Conservation (phyloP, 1,140 invertebrate genomes). For the Bathynomus jamesi region DNA sequence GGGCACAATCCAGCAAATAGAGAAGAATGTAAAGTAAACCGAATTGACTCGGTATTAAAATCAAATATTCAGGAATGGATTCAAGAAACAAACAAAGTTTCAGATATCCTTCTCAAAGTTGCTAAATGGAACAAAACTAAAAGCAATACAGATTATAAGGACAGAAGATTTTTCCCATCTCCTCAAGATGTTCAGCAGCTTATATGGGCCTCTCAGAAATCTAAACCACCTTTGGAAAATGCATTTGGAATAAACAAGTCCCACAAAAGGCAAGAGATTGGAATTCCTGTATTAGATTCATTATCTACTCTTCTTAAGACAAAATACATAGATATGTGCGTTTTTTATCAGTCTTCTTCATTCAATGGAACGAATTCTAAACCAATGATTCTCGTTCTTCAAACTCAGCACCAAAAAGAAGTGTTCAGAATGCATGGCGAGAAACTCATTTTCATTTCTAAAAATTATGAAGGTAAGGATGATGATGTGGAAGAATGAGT, state of each 20-base stretch:
- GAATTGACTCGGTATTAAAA: slow-evolving; percentile 15
- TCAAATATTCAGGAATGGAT: slow-evolving; percentile 10
- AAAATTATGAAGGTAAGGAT: slow-evolving; percentile 26
- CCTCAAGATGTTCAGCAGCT: slow-evolving; percentile 21
- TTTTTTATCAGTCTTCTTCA: slow-evolving; percentile 18
- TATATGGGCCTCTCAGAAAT: slow-evolving; percentile 1
- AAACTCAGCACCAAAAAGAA: slow-evolving; percentile 9
- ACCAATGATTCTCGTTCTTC: slow-evolving; percentile 19
- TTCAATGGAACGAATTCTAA: slow-evolving; percentile 13
- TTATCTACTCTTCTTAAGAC: slow-evolving; percentile 7
- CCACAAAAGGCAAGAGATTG: slow-evolving; percentile 6
- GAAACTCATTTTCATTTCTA: slow-evolving; percentile 11
- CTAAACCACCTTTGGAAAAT: background rate
- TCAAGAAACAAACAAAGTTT: slow-evolving; percentile 8
- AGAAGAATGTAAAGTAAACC: slow-evolving; percentile 20
- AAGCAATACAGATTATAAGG: slow-evolving; percentile 18
- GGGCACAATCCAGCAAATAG: slow-evolving; percentile 23
- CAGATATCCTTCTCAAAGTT: slow-evolving; percentile 17
- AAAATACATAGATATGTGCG: slow-evolving; percentile 12
- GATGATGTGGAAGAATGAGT: no score
- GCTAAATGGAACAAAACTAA: slow-evolving; percentile 23
- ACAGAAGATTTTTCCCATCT: slow-evolving; percentile 15
- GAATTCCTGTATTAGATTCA: slow-evolving; percentile 9
- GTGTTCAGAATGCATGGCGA: background rate
- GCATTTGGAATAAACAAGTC: background rate